These are phyloP conservation scores for Neuroscelio doddi DNA, from an alignment of 2,888 invertebrate genomes.

Conservation along the genomic window DNA sequence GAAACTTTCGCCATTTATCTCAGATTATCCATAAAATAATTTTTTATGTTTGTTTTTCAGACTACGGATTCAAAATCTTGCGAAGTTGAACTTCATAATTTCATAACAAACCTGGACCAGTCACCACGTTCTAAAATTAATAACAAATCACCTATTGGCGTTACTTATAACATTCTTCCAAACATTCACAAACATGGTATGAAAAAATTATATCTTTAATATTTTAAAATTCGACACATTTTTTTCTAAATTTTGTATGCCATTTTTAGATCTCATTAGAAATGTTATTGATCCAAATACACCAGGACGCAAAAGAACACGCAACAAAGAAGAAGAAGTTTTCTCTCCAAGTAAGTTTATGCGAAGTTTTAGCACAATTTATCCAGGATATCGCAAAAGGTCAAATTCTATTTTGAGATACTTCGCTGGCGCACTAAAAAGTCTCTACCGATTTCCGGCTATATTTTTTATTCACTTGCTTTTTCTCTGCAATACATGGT, in stretches of 20 bases:
- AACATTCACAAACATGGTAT: conserved; percentile 52
- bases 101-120: conserved; percentile 61
- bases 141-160: conserved; percentile 47
- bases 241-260: too few species aligned
- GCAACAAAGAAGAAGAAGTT: conserved; percentile 58
- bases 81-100: conserved; percentile 50
- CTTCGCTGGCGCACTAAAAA: too few species aligned
- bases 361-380: too few species aligned
- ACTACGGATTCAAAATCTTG: conserved; percentile 8
- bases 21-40: too few species aligned
- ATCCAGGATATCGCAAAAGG: too few species aligned
- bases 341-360: conserved; percentile 59
- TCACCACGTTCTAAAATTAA: conserved; percentile 57
- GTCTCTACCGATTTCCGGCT: too few species aligned
- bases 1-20: too few species aligned
- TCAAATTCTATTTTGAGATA: too few species aligned
- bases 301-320: conserved; percentile 61
- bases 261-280: conserved; percentile 17
- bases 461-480: too few species aligned
- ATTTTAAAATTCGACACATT: too few species aligned
- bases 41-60: conserved; percentile 8
- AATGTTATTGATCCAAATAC: conserved; percentile 11
- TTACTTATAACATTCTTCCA: conserved; percentile 48
- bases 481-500: too few species aligned
- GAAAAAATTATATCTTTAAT: too few species aligned